Conservation (phyloP, 2,888 invertebrate genomes). For the Drosophila quinaria region DNA sequence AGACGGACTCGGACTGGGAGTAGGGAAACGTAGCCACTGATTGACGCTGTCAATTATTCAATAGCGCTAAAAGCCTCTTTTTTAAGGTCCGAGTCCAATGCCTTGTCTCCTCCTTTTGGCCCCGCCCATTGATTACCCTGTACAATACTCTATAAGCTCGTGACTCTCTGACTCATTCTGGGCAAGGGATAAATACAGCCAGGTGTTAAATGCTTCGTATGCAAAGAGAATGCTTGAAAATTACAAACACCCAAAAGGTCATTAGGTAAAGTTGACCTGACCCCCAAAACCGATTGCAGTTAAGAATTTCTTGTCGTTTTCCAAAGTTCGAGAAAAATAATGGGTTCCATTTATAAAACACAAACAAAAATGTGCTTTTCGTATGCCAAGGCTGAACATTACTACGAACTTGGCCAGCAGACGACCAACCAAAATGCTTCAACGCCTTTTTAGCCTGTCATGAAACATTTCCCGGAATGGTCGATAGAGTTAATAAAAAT, state of each 20-base stretch:
- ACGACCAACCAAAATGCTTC: constrained; percentile 1
- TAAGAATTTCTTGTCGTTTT: background rate
- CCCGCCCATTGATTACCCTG: constrained; percentile 22
- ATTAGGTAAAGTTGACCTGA: constrained; percentile 11
- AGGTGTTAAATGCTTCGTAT: constrained; percentile 19
- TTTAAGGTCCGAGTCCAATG: constrained; percentile 14
- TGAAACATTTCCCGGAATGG: constrained; percentile 28
- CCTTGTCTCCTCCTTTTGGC: constrained; percentile 7
- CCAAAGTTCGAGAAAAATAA: constrained; percentile 21
- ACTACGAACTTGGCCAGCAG: background rate
- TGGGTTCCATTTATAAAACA: background rate
- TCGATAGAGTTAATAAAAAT: constrained; percentile 28
- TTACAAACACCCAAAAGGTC: constrained; percentile 13
- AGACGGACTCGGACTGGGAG: background rate
- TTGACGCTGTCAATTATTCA: constrained; percentile 52
- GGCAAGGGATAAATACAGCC: constrained; percentile 3
- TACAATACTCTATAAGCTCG: background rate
- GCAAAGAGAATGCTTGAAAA: constrained; percentile 12
- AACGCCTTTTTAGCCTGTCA: constrained; percentile 20
- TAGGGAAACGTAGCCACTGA: constrained; percentile 21
- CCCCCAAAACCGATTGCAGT: constrained; percentile 5
- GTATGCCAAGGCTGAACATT: constrained; percentile 21
- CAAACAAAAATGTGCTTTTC: background rate
- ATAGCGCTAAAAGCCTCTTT: constrained; percentile 44
- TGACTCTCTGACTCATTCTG: constrained; percentile 3